Evolutionary conservation across 2,113 vertebrate genomes (phyloP).

Genomic region (Argyrosomus japonicus): DNA sequence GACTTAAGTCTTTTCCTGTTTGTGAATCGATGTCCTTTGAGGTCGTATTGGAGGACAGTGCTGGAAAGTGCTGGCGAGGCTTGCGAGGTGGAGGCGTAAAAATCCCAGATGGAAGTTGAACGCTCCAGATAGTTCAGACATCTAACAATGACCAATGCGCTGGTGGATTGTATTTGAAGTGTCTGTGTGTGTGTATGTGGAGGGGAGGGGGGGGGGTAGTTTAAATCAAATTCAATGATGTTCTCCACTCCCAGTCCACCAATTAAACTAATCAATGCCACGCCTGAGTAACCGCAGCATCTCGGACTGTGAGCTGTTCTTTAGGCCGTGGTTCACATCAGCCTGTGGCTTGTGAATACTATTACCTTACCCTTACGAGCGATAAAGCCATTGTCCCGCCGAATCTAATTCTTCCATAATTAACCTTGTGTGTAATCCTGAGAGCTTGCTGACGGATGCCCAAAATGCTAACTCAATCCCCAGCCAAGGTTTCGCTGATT

Average conservation of each 20-base stretch:
- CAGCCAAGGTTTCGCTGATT: constrained; percentile 71
- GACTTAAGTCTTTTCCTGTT: constrained; percentile 26
- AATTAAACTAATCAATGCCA: constrained; percentile 77
- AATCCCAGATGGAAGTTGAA: constrained; percentile 49
- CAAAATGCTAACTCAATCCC: constrained; percentile 69
- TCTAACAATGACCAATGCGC: constrained; percentile 60
- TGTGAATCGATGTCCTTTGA: constrained; percentile 37
- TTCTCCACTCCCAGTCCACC: constrained; percentile 58
- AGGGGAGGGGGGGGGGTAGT: background rate
- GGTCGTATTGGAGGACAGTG: constrained; percentile 24
- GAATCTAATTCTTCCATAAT: constrained; percentile 74
- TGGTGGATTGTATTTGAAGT: constrained; percentile 68
- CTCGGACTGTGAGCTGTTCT: constrained; percentile 22
- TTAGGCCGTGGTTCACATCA: constrained; percentile 34
- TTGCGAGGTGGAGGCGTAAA: constrained; percentile 9
- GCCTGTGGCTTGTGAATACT: constrained; percentile 44
- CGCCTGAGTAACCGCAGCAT: constrained; percentile 63
- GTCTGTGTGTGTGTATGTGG: background rate
- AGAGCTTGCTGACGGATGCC: constrained; percentile 75
- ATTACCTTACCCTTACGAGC: constrained; percentile 58
- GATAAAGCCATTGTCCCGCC: constrained; percentile 58
- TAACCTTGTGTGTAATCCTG: constrained; percentile 77
- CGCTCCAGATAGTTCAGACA: constrained; percentile 22
- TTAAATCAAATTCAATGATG: constrained; percentile 73
- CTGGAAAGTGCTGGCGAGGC: constrained; percentile 26